These are phyloP conservation scores for Oedothorax gibbosus DNA, from an alignment of 1,140 invertebrate species.

Conservation along the genomic window DNA sequence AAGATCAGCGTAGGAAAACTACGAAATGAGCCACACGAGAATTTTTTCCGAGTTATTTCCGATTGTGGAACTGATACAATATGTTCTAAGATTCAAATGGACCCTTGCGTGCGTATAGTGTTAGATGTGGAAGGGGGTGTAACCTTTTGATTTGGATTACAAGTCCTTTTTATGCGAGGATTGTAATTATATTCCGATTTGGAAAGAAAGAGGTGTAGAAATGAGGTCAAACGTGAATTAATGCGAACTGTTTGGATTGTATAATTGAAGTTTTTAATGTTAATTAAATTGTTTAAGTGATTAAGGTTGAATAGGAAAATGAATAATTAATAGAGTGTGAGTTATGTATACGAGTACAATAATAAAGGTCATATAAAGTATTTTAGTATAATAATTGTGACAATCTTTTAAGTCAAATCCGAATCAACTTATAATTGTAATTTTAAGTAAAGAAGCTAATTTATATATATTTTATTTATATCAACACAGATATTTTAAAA, in stretches of 20 bases:
- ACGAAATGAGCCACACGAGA: constrained; percentile 37
- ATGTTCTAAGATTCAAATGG: constrained; percentile 21
- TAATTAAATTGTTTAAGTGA: too few species aligned
- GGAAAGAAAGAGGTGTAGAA: background rate
- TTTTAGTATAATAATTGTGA: background rate
- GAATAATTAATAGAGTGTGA: background rate
- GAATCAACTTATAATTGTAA: too few species aligned
- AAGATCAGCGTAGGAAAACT: constrained; percentile 56
- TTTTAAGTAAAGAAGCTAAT: too few species aligned
- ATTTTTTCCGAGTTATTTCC: background rate
- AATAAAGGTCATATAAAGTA: background rate
- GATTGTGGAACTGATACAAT: constrained; percentile 19
- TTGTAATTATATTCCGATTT: constrained; percentile 15
- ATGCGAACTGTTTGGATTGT: too few species aligned
- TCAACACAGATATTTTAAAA: too few species aligned
- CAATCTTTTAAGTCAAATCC: too few species aligned
- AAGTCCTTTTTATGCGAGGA: background rate
- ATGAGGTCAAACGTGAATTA: too few species aligned
- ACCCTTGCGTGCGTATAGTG: background rate
- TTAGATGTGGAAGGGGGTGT: background rate
- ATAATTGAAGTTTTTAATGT: too few species aligned
- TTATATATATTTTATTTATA: too few species aligned
- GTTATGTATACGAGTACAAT: background rate
- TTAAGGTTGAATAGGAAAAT: too few species aligned
- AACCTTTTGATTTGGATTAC: background rate